Evolutionary conservation across 2,797 vertebrate genomes (phyloP).

Genomic region (Craterocephalus amniculus): DNA sequence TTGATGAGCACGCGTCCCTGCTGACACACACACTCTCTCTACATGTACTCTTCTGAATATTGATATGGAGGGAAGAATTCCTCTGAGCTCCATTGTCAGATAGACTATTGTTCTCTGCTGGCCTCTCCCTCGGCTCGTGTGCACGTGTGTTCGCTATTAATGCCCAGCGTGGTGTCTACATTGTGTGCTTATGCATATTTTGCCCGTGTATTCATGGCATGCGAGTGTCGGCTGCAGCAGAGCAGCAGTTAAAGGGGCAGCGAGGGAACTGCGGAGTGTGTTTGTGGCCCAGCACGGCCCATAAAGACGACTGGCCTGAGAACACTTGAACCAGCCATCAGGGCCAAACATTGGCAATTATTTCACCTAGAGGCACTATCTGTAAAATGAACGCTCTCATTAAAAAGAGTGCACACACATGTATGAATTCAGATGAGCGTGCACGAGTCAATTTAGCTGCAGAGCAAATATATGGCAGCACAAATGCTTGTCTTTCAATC

Average conservation of each 20-base stretch:
- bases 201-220: constrained; percentile 55
- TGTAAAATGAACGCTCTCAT: constrained; percentile 79
- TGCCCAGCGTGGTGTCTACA: constrained; percentile 54
- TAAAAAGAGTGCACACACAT: constrained; percentile 63
- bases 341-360: constrained; percentile 72
- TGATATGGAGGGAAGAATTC: constrained; percentile 76
- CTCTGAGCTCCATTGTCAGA: constrained; percentile 76
- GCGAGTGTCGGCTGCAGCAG: constrained; percentile 51
- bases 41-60: constrained; percentile 77
- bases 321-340: constrained; percentile 67
- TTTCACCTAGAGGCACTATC: constrained; percentile 74
- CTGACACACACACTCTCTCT: constrained; percentile 72
- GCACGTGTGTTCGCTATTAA: constrained; percentile 62
- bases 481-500: constrained; percentile 71
- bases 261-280: constrained; percentile 64
- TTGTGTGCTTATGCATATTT: constrained; percentile 77
- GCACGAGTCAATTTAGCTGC: constrained; percentile 55
- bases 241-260: constrained; percentile 68
- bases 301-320: constrained; percentile 75
- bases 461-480: constrained; percentile 55
- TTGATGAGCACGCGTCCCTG: constrained; percentile 78
- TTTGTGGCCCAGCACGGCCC: constrained; percentile 55
- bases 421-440: constrained; percentile 23
- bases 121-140: constrained; percentile 51
- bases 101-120: constrained; percentile 78